Evolutionary conservation across 2,797 vertebrate genomes (phyloP), one percentile per base, ranked within the genome.

Genomic region (Arvicola amphibius): DNA sequence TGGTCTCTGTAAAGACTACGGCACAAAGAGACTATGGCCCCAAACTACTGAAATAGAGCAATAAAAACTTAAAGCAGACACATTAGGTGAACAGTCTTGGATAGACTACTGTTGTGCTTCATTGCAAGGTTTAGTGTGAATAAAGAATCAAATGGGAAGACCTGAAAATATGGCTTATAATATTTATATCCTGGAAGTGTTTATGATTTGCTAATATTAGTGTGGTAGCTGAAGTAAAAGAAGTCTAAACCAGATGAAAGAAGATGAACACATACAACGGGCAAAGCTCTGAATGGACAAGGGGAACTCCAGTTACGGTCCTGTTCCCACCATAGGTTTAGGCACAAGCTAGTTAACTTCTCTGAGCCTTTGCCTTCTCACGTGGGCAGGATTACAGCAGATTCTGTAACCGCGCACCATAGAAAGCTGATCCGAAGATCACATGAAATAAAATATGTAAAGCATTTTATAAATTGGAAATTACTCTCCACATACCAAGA

Each of bases 231-330:
- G 95, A 13, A 90, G 13, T 29, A 2, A 90, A 83, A 94, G 97
- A 97, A 95, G 93, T 25, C 69, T 14, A 98, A 97, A 96, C 48
- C 84, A 97, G 85, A 94, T 95, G 48, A 93, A 97, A 93, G 97
- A 90, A 21, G 51, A 95, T 32, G 67, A 78, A 77, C 25, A 65
- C 0, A 11, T 7, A 32, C 19, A 78, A 67, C 67, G 71, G 21
- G 23, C 19, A 65, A 29, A 80, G 27, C 83, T 53, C 71, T 40
- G 27, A 53, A 6, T 3, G 14, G 25, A 87, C 1, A 3, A 5
- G 43, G 43, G 51, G 53, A 69, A 73, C 13, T n/a, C 6, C 2
- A 21, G 48, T 61, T 48, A 17, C 14, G 25, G 5, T 53, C 40
- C 34, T 51, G 4, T 85, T 77, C 29, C n/a, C 2, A 48, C 56